Conservation (phyloP, 2,888 invertebrate genomes). For the Amblyteles armatorius region DNA sequence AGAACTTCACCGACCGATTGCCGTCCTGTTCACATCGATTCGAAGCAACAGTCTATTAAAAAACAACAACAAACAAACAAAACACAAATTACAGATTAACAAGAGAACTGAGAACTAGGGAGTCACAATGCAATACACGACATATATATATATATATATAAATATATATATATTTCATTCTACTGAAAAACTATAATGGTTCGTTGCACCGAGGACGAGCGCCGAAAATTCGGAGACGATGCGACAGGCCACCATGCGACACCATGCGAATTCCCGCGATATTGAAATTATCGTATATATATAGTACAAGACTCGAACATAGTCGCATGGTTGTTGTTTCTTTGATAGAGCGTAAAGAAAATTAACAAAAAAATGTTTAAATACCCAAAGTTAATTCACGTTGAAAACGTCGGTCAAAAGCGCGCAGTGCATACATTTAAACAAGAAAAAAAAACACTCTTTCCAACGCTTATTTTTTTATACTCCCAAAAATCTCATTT, state of each 20-base stretch:
- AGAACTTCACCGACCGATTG: conserved; percentile 74
- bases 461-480: not conserved
- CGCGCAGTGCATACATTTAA: conserved; percentile 43
- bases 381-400: conserved; percentile 27
- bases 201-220: conserved; percentile 35
- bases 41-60: conserved; percentile 71
- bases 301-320: conserved; percentile 64
- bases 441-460: not conserved
- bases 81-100: conserved; percentile 23
- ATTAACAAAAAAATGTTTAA: not conserved
- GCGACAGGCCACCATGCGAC: conserved; percentile 39
- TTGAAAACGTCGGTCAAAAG: conserved; percentile 62
- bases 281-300: conserved; percentile 53
- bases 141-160: conserved; percentile 6
- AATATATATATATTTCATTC: conserved; percentile 38
- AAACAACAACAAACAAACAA: conserved; percentile 17
- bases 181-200: conserved; percentile 50
- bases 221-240: conserved; percentile 30
- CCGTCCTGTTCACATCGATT: conserved; percentile 82
- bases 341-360: conserved; percentile 16
- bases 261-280: conserved; percentile 29
- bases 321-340: conserved; percentile 56
- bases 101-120: not conserved
- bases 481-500: not conserved
- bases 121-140: conserved; percentile 25